Evolutionary conservation across 1,140 invertebrate species (phyloP).

Genomic region (Whitmania pigra): DNA sequence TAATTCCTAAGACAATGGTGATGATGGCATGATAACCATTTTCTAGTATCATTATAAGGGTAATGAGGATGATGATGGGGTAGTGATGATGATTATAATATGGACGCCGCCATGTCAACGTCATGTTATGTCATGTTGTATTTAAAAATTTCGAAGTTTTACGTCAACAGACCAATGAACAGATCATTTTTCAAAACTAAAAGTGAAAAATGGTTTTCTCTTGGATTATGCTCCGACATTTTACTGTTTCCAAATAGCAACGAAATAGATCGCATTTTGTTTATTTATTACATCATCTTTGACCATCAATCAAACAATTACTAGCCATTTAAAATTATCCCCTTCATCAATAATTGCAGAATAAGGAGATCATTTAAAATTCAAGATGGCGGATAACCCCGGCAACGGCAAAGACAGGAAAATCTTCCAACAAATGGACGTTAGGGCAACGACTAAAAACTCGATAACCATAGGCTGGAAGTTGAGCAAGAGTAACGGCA

Average conservation of each 20-base stretch:
- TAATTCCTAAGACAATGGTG: not conserved
- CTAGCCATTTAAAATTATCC: not conserved
- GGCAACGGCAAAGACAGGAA: not conserved
- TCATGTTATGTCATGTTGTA: not conserved
- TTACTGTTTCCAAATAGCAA: not conserved
- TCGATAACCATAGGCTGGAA: constrained; percentile 2
- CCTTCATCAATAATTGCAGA: too few relatives aligned
- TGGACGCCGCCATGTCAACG: not conserved
- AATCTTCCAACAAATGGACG: not conserved
- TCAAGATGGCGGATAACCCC: not conserved
- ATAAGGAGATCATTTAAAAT: not conserved
- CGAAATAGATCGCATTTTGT: not conserved
- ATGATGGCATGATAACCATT: not conserved
- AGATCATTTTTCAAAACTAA: not conserved
- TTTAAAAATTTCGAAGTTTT: not conserved
- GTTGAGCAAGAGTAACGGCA: not conserved
- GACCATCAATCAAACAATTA: not conserved
- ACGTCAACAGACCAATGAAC: not conserved
- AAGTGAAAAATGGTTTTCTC: too few relatives aligned
- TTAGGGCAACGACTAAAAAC: not conserved
- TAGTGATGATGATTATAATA: not conserved
- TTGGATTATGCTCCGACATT: too few relatives aligned
- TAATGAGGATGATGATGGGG: not conserved
- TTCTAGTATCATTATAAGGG: constrained; percentile 4
- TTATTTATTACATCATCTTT: not conserved